Conservation (phyloP, 2,888 invertebrate species). For the Eurytoma adleriae region DNA sequence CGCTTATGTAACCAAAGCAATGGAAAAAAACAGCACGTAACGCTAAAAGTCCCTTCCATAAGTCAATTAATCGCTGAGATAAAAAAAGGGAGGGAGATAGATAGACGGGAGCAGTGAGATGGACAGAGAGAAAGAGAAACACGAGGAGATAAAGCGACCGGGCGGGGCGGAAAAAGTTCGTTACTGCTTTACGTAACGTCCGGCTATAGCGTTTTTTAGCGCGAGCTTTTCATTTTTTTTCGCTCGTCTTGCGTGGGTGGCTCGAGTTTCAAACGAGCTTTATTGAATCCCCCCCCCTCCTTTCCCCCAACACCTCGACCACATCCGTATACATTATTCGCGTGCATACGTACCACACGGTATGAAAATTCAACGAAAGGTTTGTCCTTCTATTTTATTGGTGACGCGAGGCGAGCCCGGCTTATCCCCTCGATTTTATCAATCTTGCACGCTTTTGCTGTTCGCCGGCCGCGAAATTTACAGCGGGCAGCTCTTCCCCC, state of each 20-base stretch:
- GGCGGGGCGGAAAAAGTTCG: not conserved
- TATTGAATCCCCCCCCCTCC: constrained; percentile 8
- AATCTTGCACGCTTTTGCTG: constrained; percentile 16
- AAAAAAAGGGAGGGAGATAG: not conserved
- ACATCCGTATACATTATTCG: not conserved
- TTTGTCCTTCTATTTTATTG: not conserved
- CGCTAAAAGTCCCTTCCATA: constrained; percentile 16
- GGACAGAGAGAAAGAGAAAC: too few relatives aligned
- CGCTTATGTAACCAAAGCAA: not conserved
- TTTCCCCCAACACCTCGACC: not conserved
- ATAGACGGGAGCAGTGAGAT: not conserved
- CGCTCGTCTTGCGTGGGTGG: not conserved
- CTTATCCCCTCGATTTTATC: constrained; percentile 8
- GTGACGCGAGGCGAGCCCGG: not conserved
- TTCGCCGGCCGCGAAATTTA: too few relatives aligned
- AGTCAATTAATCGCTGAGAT: constrained; percentile 4
- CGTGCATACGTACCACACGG: not conserved
- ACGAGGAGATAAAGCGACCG: not conserved
- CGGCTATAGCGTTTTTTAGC: constrained; percentile 19
- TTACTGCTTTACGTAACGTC: constrained; percentile 8
- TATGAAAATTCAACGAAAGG: constrained; percentile 4
- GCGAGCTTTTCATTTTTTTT: not conserved
- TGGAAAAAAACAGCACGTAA: not conserved
- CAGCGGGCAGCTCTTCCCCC: too few relatives aligned
- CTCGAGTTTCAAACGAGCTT: constrained; percentile 11